phyloP scores from a whole-genome alignment of 2,888 invertebrate species.

The Ectemnius cavifrons region DNA sequence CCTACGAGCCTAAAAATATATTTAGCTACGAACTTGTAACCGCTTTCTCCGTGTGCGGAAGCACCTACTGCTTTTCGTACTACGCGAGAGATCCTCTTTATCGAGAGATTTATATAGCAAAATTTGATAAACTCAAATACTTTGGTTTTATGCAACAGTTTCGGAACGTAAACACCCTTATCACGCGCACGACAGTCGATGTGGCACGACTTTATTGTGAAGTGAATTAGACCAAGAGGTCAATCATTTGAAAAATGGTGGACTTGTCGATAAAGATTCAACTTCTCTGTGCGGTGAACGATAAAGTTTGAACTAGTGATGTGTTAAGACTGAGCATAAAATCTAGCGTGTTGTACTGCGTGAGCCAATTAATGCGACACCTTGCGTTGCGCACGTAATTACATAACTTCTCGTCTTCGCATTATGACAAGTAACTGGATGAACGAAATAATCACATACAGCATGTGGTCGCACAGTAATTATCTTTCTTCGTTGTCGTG shows the following conservation, averaged over 20 bases:
- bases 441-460: slow-evolving; percentile 9
- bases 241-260: background rate
- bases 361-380: slow-evolving; percentile 45
- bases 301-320: slow-evolving; percentile 5
- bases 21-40: slow-evolving; percentile 19
- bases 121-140: background rate
- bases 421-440: slow-evolving; percentile 23
- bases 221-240: too few species aligned
- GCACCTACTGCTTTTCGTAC: background rate
- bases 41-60: slow-evolving; percentile 8
- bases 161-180: too few species aligned
- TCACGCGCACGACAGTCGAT: too few species aligned
- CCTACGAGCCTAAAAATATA: slow-evolving; percentile 44
- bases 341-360: slow-evolving; percentile 3
- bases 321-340: background rate
- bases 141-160: background rate
- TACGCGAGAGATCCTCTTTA: background rate
- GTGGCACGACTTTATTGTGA: too few species aligned
- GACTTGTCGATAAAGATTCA: too few species aligned
- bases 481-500: background rate
- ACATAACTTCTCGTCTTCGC: slow-evolving; percentile 32
- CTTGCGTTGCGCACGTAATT: slow-evolving; percentile 39
- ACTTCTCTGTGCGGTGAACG: background rate
- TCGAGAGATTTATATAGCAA: background rate
- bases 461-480: background rate